Percentiles rank a stretch among this genome's conserved stretches.
Evolutionary conservation across 23 tunicate species (phyloP).

Genomic region (Halocynthia roretzi): DNA sequence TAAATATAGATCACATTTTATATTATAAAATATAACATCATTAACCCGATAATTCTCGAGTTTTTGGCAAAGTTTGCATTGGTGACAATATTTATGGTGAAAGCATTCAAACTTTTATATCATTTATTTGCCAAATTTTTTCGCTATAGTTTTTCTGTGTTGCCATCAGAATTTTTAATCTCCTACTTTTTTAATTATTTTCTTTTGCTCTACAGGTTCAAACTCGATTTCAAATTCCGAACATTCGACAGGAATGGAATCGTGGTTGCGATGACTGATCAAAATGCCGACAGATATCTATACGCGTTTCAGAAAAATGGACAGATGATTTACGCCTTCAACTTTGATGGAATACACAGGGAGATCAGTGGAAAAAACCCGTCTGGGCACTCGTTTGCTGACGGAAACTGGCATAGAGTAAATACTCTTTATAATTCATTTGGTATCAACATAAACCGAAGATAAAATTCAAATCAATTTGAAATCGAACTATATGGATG

Average conservation of each 20-base stretch:
- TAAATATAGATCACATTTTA: no score
- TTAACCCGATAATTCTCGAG: no score
- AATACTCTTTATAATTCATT: not conserved
- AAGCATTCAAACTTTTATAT: no score
- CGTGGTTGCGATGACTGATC: not conserved
- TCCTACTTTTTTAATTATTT: not conserved
- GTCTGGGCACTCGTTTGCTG: not conserved
- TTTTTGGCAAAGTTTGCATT: no score
- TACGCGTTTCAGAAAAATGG: not conserved
- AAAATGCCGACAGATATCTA: not conserved
- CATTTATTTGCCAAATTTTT: not conserved
- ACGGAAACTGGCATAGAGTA: slow-evolving; percentile 4
- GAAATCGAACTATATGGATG: no score
- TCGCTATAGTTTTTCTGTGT: not conserved
- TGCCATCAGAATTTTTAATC: not conserved
- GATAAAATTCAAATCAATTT: no score
- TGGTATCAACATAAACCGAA: no score
- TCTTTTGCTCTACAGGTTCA: not conserved
- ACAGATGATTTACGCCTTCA: not conserved
- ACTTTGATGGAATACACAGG: not conserved
- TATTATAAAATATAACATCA: no score
- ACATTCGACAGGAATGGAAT: slow-evolving; percentile 3
- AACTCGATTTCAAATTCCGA: not conserved
- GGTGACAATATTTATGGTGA: no score
- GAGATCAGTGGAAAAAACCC: not conserved